Evolutionary conservation across 2,113 vertebrate species (phyloP).

Genomic region (Phylloscopus trochiloides): DNA sequence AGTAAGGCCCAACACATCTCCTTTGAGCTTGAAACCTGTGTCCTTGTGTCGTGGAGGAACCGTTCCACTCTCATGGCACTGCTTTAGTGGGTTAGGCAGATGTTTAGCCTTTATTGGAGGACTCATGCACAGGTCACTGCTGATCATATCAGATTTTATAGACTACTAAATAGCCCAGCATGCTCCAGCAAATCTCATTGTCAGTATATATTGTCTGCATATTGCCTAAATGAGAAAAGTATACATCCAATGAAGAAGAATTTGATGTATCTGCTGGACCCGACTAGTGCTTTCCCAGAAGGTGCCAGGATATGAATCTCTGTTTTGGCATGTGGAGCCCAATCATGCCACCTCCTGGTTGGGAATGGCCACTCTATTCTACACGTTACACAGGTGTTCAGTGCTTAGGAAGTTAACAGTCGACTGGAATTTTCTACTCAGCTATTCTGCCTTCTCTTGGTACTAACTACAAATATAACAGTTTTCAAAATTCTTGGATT

Average conservation of each 20-base stretch:
- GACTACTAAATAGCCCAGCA: background rate
- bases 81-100: background rate
- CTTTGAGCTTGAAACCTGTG: background rate
- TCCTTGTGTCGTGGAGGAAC: background rate
- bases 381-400: background rate
- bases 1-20: background rate
- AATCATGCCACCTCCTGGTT: constrained; percentile 47
- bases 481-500: background rate
- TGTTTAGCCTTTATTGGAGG: background rate
- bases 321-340: background rate
- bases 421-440: background rate
- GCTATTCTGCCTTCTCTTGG: background rate
- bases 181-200: background rate
- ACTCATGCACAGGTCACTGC: background rate
- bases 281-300: background rate
- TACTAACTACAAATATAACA: background rate
- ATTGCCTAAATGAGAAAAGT: background rate
- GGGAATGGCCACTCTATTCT: background rate
- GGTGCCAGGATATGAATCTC: background rate
- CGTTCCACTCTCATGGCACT: fast-evolving
- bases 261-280: background rate
- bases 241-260: background rate
- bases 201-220: background rate
- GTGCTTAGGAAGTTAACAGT: background rate
- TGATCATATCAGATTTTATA: background rate